Evolutionary conservation across 2,113 vertebrate species (phyloP), one percentile per base, ranked within the genome.

Genomic region (Melierax canorus): DNA sequence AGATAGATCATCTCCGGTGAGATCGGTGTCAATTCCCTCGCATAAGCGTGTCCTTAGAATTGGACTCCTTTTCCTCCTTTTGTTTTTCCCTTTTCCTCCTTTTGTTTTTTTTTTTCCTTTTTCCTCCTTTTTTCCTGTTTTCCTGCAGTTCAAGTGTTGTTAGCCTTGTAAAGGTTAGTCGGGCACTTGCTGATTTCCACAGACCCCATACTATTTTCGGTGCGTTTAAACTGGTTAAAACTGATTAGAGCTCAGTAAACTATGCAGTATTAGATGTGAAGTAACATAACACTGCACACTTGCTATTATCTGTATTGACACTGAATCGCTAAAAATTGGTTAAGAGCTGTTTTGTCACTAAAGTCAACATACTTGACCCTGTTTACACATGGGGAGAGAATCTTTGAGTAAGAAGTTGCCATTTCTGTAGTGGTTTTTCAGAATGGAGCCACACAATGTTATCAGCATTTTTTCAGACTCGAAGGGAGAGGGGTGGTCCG

Each of bases 31-130:
- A 14, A 3, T 36, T 6, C 58, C 53, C 1, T 8, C 2, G 1
- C 7, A 0, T 29, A 13, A 24, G 13, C 0, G 0, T 64, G 36
- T 26, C n/a, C 45, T 58, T 34, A 30, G 66, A 41, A 36, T 0
- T 39, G 48, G 38, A 21, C 8, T 9, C 19, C 18, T 29, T n/a
- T 29, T 30, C 51, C 20, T 34, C 29, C 27, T 17, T 41, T 39
- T 39, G 16, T 27, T 32, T 58, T 48, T 48, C 46, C 20, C 9
- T 21, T 34, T 32, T 34, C 30, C 30, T 32, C 18, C 30, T 23
- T 41, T 30, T 53, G 22, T 46, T 5, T 46, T 46, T 46, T 43
- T 26, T 39, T 56, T 55, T 34, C 21, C 21, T 1, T 14, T 41
- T 32, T 34, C 30, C 11, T 32, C 30, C 15, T 34, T 66, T 26